Evolutionary conservation across 2,797 vertebrate genomes (phyloP).

Genomic region (Craterocephalus amniculus): DNA sequence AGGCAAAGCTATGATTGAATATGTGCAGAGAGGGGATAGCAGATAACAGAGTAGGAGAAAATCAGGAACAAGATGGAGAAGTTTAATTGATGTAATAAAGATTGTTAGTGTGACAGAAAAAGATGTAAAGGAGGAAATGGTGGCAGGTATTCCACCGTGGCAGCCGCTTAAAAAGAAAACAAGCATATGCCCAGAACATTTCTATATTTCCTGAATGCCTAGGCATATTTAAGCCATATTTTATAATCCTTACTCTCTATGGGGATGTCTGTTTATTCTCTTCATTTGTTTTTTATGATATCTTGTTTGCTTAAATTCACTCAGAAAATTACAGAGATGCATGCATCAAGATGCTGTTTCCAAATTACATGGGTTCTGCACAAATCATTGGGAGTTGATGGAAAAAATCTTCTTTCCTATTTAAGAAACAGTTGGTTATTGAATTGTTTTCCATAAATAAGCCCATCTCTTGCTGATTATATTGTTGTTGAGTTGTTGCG

Average conservation of each 20-base stretch:
- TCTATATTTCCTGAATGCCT: no score
- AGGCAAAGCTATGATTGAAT: not conserved
- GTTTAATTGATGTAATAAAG: no score
- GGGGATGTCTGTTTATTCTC: not conserved
- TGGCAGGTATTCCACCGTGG: no score
- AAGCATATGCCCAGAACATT: no score
- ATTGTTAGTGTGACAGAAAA: no score
- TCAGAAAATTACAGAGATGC: not conserved
- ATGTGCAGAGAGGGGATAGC: not conserved
- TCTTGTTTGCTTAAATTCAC: not conserved
- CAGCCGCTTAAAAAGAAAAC: no score
- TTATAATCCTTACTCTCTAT: not conserved
- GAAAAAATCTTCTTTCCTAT: not conserved
- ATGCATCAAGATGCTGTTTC: not conserved
- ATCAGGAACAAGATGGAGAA: no score
- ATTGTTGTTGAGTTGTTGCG: conserved; percentile 1
- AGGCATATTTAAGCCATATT: not conserved
- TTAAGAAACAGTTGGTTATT: not conserved
- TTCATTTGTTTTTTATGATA: not conserved
- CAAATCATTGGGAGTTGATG: not conserved
- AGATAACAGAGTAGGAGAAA: no score
- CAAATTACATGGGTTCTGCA: not conserved
- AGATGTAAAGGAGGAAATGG: no score
- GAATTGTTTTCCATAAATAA: not conserved
- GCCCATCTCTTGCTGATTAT: not conserved